Evolutionary conservation across 2,113 vertebrate species (phyloP).

Genomic region (Mormoops blainvillei): DNA sequence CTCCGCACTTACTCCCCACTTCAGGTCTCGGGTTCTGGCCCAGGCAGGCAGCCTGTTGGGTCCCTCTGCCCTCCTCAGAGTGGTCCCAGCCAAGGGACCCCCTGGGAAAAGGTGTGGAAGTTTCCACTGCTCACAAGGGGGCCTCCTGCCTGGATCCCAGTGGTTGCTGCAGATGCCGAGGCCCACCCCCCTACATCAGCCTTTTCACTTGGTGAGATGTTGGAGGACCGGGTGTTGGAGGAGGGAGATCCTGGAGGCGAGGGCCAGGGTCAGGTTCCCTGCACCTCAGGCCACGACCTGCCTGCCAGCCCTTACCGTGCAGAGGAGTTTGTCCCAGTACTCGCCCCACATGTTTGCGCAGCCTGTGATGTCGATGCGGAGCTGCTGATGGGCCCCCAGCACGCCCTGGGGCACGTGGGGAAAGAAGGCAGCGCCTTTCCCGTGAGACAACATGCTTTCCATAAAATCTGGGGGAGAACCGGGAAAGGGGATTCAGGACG

Average conservation of each 20-base stretch:
- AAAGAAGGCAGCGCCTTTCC: slow-evolving; percentile 89
- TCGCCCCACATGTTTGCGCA: slow-evolving; percentile 95
- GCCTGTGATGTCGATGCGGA: slow-evolving; percentile 85
- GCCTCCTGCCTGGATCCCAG: background rate
- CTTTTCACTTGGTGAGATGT: background rate
- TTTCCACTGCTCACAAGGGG: background rate
- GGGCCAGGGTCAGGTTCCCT: background rate
- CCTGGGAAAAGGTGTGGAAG: background rate
- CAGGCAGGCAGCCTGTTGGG: background rate
- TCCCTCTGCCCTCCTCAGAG: background rate
- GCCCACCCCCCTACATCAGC: background rate
- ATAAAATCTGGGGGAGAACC: slow-evolving; percentile 83
- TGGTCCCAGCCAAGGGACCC: background rate
- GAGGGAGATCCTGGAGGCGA: background rate
- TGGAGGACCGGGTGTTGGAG: background rate
- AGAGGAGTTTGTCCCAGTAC: slow-evolving; percentile 89
- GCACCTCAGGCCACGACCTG: rapidly evolving
- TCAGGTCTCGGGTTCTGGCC: background rate
- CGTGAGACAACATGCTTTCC: slow-evolving; percentile 82
- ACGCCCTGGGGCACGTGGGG: slow-evolving; percentile 79
- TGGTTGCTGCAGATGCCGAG: background rate
- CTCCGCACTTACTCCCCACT: no score
- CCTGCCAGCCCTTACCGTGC: slow-evolving; percentile 77
- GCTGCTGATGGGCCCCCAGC: slow-evolving; percentile 85
- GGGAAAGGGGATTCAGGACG: background rate